Base-by-base conservation (phyloP, 1,140 invertebrate genomes). In the Zaprionus taronus region DNA sequence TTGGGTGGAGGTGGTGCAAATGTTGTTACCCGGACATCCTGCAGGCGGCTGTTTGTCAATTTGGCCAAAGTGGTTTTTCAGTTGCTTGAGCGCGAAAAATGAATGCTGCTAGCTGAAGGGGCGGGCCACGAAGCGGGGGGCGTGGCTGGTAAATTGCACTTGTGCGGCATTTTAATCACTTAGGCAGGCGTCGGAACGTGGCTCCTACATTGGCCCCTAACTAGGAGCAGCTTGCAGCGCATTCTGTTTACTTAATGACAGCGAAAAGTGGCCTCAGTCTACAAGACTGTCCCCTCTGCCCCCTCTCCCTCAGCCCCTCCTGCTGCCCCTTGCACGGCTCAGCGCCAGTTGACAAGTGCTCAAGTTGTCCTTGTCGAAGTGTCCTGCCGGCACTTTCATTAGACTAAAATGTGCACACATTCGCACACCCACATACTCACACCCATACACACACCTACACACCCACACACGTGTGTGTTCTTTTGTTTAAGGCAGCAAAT, bases 41-140 rank as follows among this genome's bases (percentile, higher is more conserved):
- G 66, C 62, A 67, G 60, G 56, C 63, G 56, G 60, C 74, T 81
- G 86, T 91, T 89, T 89, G 91, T 92, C 91, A 92, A 92, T 92
- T 92, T 90, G 82, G 87, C 87, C 87, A 92, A 92, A 92, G 91
- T 92, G 91, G 87, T 92, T 92, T 92, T 92, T 92, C 91, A 92
- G 91, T 86, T 92, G 91, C 87, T 92, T 92, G 91, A 91, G 78
- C 91, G 84, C 86, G 82, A 84, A 92, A 92, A 92, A 92, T 74
- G 83, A 83, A 83, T 34, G 75, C 70, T 77, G 56, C 22, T 34
- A n/a, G 57, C n/a, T 49, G 11, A 51, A 38, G 31, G 5, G 38
- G 17, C 22, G 31, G 55, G 61, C 38, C 4, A 31, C 5, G 24
- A 36, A n/a, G 15, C 36, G 55, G n/a, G 12, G 20, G 26, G 9